Base-by-base conservation (phyloP, 2,888 invertebrate species). In the Sinotaia quadrata region DNA sequence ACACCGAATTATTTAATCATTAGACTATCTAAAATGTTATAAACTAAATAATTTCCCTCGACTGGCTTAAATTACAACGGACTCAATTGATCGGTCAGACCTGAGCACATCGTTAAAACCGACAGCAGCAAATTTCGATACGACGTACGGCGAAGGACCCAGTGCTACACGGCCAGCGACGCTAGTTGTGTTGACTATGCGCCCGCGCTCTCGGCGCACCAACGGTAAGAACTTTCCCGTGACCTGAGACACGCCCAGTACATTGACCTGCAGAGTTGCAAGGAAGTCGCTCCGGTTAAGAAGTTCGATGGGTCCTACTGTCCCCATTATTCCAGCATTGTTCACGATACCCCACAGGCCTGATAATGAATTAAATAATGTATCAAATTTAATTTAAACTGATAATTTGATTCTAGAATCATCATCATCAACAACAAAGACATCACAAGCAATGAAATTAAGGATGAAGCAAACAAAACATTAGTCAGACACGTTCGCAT, bases 291-390 rank as follows among this genome's bases (percentile, higher is more conserved):
- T 27, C 12, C 63, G 63, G 52, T 37, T 71, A 10, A 85, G 75
- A 81, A 86, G 87, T 69, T 89, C 88, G 36, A 82, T 78, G 1
- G 79, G 79, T 21, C 84, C 82, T 8, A 81, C 71, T 15, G 73
- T 57, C 1, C 81, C 81, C 54, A 75, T 66, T 0, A 84, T 72
- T 12, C 85, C 85, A 10, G 84, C 85, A 62, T 85, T 85, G 77
- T 85, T 85, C 4, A 85, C 80, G 2, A 85, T 37, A 18, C 79
- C 83, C 85, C 84, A 85, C 21, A 85, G 61, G 31, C 84, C 84
- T 85, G 69, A 2, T 27, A 21, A 29, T 54, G 27, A 8, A n/a
- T n/a, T n/a, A n/a, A n/a, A n/a, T n/a, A n/a, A n/a, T n/a, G n/a
- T n/a, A n/a, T n/a, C n/a, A n/a, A n/a, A n/a, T n/a, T n/a, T n/a